A percentile compares a stretch with the other conserved stretches of the same genome.
Conservation (phyloP, 2,888 invertebrate species). For the Andrena fulva region DNA sequence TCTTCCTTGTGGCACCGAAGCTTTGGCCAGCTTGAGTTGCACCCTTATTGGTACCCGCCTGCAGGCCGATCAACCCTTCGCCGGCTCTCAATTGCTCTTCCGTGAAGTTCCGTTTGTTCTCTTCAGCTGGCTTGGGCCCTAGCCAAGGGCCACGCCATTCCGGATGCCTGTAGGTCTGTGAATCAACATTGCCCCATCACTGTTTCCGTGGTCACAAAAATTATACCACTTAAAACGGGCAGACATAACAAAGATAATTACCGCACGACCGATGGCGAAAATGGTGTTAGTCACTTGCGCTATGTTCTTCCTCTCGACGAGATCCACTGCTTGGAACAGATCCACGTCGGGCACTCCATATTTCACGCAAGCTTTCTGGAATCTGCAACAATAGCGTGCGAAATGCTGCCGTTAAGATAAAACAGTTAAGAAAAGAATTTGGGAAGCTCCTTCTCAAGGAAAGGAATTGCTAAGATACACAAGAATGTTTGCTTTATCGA, state of each 20-base stretch:
- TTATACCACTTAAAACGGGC: background rate
- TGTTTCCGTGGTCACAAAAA: background rate
- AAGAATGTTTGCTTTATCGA: no score
- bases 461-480: no score
- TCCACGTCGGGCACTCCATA: slow-evolving; percentile 95
- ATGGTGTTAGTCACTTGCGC: slow-evolving; percentile 94
- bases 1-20: slow-evolving; percentile 94
- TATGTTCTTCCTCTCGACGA: slow-evolving; percentile 96
- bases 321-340: slow-evolving; percentile 95
- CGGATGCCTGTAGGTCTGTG: slow-evolving; percentile 91
- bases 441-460: no score
- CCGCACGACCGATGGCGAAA: slow-evolving; percentile 94
- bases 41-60: slow-evolving; percentile 94
- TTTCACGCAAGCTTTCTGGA: slow-evolving; percentile 92
- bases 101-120: slow-evolving; percentile 88
- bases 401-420: background rate
- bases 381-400: slow-evolving; percentile 86
- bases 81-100: slow-evolving; percentile 92
- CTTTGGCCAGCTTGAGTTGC: slow-evolving; percentile 94
- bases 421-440: background rate
- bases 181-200: background rate
- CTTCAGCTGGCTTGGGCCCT: slow-evolving; percentile 95
- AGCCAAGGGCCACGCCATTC: slow-evolving; percentile 93
- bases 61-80: slow-evolving; percentile 93
- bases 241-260: slow-evolving; percentile 80